Evolutionary conservation across 23 tunicate genomes (phyloP), one percentile per base, ranked within the genome.

Genomic region (Trididemnum nubilum): DNA sequence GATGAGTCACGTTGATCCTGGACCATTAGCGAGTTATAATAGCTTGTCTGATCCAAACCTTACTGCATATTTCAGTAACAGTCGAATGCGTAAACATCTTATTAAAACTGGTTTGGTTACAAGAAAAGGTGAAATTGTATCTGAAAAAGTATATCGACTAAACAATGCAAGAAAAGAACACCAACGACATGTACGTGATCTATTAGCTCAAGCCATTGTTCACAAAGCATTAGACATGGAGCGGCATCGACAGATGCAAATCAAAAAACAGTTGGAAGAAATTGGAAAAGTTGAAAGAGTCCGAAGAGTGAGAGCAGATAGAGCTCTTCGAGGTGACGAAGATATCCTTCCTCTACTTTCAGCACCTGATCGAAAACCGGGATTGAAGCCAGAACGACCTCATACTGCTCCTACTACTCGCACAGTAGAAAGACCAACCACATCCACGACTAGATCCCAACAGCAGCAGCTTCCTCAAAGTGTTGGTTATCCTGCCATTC

Each of bases 191-290:
- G 95, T 96, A 25, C 75, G 90, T 44, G 99, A 96, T 76, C 74
- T 91, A 18, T 66, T 96, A 64, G 93, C 97, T 0, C 94, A 96
- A 65, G 92, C 99, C n/a, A 88, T 96, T 71, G 94, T 96, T 26
- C 94, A 91, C 74, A 96, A 91, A 70, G 97, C 97, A 32, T 71
- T 95, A 24, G 95, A 89, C 82, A 85, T 90, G 92, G 92, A 86
- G 77, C 66, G 98, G 30, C 94, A 89, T 79, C 79, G 98, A 30
- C 98, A 94, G 77, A 90, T 94, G 95, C 79, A 82, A 22, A 81
- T 94, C 32, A 86, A 90, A 36, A 78, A 82, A 35, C 95, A 94
- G 75, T 64, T 94, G 83, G 98, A 94, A 67, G 90, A 84, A 51
- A 89, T 89, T 71, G 98, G 90, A 59, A 94, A 94, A 76, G 37